Evolutionary conservation across 2,888 invertebrate species (phyloP).

Genomic region (Drosophila nr. perissopoda): DNA sequence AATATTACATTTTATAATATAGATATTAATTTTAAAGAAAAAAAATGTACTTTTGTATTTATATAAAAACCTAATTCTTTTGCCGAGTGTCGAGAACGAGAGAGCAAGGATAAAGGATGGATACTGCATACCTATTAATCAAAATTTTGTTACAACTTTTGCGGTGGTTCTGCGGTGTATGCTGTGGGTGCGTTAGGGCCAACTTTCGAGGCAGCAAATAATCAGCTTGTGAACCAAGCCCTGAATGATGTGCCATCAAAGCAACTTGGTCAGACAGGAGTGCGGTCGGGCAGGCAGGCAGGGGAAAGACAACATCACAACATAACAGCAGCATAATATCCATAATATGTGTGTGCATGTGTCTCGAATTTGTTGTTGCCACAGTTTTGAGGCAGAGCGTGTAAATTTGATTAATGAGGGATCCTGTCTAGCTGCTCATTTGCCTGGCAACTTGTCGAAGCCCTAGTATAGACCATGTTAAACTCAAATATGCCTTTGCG

Average conservation of each 20-base stretch:
- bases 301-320: neutral
- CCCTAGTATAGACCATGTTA: slow-evolving; percentile 11
- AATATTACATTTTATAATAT: neutral
- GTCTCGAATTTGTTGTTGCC: slow-evolving; percentile 51
- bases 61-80: neutral
- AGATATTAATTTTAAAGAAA: neutral
- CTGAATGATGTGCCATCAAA: slow-evolving; percentile 66
- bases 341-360: slow-evolving; percentile 37
- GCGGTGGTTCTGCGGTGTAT: slow-evolving; percentile 32
- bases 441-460: slow-evolving; percentile 20
- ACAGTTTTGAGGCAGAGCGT: slow-evolving; percentile 61
- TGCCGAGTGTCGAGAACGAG: neutral
- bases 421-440: slow-evolving; percentile 20
- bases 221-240: slow-evolving; percentile 57
- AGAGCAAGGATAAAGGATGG: neutral
- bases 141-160: slow-evolving; percentile 64
- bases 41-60: neutral
- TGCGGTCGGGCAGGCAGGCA: slow-evolving; percentile 2
- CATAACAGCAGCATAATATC: slow-evolving; percentile 32
- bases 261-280: slow-evolving; percentile 8
- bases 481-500: slow-evolving; percentile 2
- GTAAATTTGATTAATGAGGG: slow-evolving; percentile 78
- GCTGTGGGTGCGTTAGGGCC: slow-evolving; percentile 36
- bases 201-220: slow-evolving; percentile 68
- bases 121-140: slow-evolving; percentile 69